phyloP scores from a whole-genome alignment of 2,797 vertebrate species.

The Chromis chromis region DNA sequence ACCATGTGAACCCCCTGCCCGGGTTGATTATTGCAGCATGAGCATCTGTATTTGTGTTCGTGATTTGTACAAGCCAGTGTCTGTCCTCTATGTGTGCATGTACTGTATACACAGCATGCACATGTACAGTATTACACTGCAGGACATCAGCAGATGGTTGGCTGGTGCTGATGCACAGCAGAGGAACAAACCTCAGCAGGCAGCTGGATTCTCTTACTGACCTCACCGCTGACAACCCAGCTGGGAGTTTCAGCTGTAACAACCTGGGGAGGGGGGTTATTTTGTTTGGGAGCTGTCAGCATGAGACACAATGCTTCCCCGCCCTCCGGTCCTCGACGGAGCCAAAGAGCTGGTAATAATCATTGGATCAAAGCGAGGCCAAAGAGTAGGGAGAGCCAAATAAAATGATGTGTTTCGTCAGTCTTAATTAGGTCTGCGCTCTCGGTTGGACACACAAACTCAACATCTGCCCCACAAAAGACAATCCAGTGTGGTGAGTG shows the following conservation, averaged over 20 bases:
- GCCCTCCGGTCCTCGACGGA: conserved; percentile 56
- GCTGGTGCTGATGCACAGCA: conserved; percentile 67
- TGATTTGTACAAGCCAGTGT: conserved; percentile 25
- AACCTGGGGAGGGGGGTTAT: conserved; percentile 66
- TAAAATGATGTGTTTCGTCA: conserved; percentile 79
- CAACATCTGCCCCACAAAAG: conserved; percentile 74
- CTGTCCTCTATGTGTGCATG: conserved; percentile 13
- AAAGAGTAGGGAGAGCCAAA: conserved; percentile 68
- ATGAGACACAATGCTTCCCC: conserved; percentile 76
- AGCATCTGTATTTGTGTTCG: conserved; percentile 45
- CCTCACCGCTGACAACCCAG: conserved; percentile 77
- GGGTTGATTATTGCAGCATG: conserved; percentile 55
- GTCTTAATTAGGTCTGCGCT: conserved; percentile 74
- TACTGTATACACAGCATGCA: conserved; percentile 28
- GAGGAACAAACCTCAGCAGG: conserved; percentile 68
- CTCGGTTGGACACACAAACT: conserved; percentile 54
- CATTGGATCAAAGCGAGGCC: conserved; percentile 79
- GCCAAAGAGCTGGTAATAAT: conserved; percentile 81
- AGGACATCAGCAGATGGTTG: conserved; percentile 72
- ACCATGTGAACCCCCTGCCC: conserved; percentile 13
- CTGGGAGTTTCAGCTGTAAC: conserved; percentile 81
- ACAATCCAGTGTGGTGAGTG: conserved; percentile 54
- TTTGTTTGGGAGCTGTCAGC: conserved; percentile 82
- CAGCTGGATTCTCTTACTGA: conserved; percentile 81
- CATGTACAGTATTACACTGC: conserved; percentile 43